Percentiles rank a stretch among this genome's conserved stretches.
These are phyloP conservation scores for Trachelus iudaicus DNA, from an alignment of 2,888 invertebrate species.

Conservation along the genomic window DNA sequence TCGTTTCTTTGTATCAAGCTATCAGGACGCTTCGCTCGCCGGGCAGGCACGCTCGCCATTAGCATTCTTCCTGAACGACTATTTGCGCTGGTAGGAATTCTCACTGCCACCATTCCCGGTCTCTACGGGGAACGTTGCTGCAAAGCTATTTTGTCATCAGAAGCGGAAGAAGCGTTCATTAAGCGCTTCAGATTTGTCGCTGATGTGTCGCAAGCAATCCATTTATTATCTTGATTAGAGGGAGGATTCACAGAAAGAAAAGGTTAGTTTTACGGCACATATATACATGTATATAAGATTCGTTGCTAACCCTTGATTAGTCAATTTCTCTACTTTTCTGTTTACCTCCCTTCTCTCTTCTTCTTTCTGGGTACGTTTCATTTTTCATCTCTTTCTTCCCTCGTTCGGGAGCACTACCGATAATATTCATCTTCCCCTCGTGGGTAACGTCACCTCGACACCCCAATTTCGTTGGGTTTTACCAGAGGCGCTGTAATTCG, in stretches of 20 bases:
- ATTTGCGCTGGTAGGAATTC: no score
- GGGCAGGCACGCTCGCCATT: no score
- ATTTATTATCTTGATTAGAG: neutral
- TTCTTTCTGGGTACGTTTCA: neutral
- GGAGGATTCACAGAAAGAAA: no score
- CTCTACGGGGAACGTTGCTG: neutral
- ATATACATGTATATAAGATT: no score
- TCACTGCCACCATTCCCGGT: no score
- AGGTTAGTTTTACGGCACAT: no score
- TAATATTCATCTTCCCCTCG: neutral
- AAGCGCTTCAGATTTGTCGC: no score
- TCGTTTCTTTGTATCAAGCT: neutral
- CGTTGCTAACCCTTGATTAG: neutral
- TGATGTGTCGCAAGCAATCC: neutral
- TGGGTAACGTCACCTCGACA: neutral
- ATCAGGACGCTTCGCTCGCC: no score
- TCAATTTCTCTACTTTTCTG: neutral
- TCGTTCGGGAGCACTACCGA: neutral
- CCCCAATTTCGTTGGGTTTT: conserved; percentile 5
- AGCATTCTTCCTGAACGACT: no score
- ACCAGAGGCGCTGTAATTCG: neutral
- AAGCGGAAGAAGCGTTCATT: no score
- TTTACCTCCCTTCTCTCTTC: neutral
- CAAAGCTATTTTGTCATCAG: neutral
- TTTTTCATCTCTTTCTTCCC: neutral